Percentiles rank a stretch among this genome's conserved stretches.
These are phyloP conservation scores for Lamprologus sp. DNA, from an alignment of 2,113 vertebrate genomes.

Conservation along the genomic window DNA sequence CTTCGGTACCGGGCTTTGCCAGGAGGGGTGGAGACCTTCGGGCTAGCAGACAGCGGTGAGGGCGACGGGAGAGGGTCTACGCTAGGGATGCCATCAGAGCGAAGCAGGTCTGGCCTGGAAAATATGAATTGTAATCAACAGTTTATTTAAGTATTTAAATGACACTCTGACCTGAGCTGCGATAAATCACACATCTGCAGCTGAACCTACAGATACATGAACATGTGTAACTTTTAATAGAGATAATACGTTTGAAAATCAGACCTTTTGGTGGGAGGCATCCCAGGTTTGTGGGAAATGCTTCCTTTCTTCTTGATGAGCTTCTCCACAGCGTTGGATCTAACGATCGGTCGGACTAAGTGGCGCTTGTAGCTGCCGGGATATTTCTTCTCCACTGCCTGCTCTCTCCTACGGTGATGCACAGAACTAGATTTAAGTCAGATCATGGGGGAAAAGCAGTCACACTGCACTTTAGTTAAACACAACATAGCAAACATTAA, in stretches of 20 bases:
- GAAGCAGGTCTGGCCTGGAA: slow-evolving; percentile 86
- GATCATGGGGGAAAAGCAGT: background rate
- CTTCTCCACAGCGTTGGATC: slow-evolving; percentile 92
- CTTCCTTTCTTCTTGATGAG: slow-evolving; percentile 92
- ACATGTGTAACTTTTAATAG: background rate
- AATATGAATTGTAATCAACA: background rate
- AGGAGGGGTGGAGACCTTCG: slow-evolving; percentile 82
- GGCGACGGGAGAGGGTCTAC: slow-evolving; percentile 76
- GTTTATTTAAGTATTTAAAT: background rate
- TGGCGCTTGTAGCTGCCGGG: slow-evolving; percentile 94
- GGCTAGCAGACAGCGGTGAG: slow-evolving; percentile 87
- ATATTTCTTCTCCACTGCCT: slow-evolving; percentile 96
- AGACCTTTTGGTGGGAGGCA: slow-evolving; percentile 83
- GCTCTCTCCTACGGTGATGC: slow-evolving; percentile 79
- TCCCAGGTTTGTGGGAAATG: slow-evolving; percentile 81
- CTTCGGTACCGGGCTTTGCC: slow-evolving; percentile 88
- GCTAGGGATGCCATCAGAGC: slow-evolving; percentile 88
- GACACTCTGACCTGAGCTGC: background rate
- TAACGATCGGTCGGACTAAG: slow-evolving; percentile 89
- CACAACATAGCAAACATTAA: background rate
- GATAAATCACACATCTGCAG: background rate
- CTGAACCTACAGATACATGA: background rate
- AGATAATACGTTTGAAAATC: background rate
- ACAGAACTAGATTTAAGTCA: background rate
- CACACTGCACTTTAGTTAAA: background rate